Evolutionary conservation across 2,797 vertebrate genomes (phyloP).

Genomic region (Picus viridis): DNA sequence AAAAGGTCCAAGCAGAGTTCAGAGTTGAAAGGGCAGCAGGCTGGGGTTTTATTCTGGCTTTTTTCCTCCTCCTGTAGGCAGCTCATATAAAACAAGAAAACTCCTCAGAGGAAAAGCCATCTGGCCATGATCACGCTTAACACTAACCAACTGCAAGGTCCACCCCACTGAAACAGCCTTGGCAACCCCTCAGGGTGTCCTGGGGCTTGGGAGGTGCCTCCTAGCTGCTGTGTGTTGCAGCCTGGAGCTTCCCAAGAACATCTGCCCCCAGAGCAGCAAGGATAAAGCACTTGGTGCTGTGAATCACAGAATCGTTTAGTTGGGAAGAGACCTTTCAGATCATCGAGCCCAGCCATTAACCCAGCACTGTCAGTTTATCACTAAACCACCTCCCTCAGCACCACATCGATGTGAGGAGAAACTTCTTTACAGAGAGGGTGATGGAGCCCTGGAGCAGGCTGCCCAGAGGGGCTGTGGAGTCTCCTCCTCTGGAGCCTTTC

Average conservation of each 20-base stretch:
- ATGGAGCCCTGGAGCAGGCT: too few species aligned
- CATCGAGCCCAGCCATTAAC: neutral
- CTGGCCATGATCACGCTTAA: rapidly evolving
- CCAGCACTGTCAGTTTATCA: neutral
- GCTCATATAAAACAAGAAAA: neutral
- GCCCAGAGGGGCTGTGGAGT: too few species aligned
- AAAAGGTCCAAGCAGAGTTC: conserved; percentile 4
- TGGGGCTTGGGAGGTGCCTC: neutral
- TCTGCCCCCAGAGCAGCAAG: rapidly evolving
- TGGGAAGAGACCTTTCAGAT: neutral
- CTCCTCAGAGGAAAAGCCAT: neutral
- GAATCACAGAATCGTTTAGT: neutral
- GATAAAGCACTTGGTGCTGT: neutral
- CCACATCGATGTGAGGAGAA: neutral
- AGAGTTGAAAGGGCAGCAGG: neutral
- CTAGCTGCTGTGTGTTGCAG: neutral
- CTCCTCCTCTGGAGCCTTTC: too few species aligned
- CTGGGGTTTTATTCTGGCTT: neutral
- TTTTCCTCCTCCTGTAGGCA: rapidly evolving
- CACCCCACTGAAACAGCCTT: rapidly evolving
- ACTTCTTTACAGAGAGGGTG: too few species aligned
- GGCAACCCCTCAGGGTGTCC: neutral
- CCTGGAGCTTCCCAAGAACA: neutral
- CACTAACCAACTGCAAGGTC: neutral
- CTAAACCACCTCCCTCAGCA: neutral